Evolutionary conservation across 2,113 vertebrate genomes (phyloP).

Genomic region (Neomonachus schauinslandi): DNA sequence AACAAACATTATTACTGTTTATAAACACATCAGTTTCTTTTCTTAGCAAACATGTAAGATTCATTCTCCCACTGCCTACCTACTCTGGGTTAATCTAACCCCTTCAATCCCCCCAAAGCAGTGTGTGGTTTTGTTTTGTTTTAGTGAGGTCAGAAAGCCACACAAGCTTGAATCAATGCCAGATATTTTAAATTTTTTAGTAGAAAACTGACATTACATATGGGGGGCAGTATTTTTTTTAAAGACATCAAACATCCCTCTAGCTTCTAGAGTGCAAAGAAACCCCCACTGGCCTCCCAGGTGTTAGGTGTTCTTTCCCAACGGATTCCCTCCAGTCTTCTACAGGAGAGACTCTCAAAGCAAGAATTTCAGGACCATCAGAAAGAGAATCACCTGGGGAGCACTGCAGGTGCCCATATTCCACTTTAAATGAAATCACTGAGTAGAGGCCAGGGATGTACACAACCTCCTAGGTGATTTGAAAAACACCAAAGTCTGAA

Average conservation of each 20-base stretch:
- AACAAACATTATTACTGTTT: constrained; percentile 44
- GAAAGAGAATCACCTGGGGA: background rate
- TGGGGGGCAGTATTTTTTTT: background rate
- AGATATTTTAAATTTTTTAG: constrained; percentile 11
- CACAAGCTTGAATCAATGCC: background rate
- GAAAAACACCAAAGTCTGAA: constrained; percentile 28
- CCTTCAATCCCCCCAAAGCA: background rate
- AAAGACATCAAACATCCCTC: background rate
- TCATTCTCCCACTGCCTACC: background rate
- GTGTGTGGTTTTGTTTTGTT: constrained; percentile 40
- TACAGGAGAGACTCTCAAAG: background rate
- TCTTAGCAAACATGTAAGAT: constrained; percentile 29
- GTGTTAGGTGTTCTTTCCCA: constrained; percentile 2
- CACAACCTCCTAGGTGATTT: background rate
- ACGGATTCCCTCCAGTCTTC: background rate
- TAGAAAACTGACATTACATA: constrained; percentile 36
- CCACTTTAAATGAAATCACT: background rate
- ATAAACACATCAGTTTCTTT: constrained; percentile 53
- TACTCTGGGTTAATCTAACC: constrained; percentile 17
- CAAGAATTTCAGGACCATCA: background rate
- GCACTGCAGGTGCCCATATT: no score
- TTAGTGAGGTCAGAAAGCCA: constrained; percentile 25
- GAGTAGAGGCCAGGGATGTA: background rate
- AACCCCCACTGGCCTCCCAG: background rate
- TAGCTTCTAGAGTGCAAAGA: background rate